A percentile compares a stretch with the other conserved stretches of the same genome.
These are phyloP conservation scores for Eudorcas thomsonii DNA, from an alignment of 2,113 vertebrate genomes.

Conservation along the genomic window DNA sequence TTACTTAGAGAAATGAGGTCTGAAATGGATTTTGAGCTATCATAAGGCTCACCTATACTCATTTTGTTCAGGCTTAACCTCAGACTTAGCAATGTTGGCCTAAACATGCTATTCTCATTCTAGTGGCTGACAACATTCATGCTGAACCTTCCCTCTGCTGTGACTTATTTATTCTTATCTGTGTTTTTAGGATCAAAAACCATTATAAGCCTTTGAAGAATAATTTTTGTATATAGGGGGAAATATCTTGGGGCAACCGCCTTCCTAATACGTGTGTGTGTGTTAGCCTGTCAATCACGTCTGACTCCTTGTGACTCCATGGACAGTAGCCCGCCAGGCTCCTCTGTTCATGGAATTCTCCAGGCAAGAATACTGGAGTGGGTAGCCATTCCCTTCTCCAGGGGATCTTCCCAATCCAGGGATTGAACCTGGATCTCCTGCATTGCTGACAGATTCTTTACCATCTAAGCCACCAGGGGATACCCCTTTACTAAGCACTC, in stretches of 20 bases:
- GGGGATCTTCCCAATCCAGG: background rate
- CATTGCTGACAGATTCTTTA: background rate
- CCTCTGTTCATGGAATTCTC: background rate
- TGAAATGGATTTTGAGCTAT: background rate
- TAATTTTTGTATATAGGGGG: background rate
- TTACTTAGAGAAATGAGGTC: constrained; percentile 71
- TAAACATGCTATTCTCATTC: background rate
- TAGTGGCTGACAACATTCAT: background rate
- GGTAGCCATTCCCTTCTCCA: background rate
- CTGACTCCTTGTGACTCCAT: background rate
- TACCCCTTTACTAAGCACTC: background rate
- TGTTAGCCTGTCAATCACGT: background rate
- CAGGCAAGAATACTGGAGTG: background rate
- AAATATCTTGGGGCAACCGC: background rate
- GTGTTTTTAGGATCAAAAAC: background rate
- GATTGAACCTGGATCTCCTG: background rate
- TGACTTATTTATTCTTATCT: background rate
- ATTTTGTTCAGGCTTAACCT: background rate
- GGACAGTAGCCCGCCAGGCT: background rate
- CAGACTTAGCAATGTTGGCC: background rate
- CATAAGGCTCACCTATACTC: constrained; percentile 67
- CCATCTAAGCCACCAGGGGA: background rate
- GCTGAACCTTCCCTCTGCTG: background rate
- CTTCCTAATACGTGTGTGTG: background rate
- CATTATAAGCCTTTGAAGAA: background rate